phyloP scores from a whole-genome alignment of 2,113 vertebrate species.

The Grammomys dolichurus region DNA sequence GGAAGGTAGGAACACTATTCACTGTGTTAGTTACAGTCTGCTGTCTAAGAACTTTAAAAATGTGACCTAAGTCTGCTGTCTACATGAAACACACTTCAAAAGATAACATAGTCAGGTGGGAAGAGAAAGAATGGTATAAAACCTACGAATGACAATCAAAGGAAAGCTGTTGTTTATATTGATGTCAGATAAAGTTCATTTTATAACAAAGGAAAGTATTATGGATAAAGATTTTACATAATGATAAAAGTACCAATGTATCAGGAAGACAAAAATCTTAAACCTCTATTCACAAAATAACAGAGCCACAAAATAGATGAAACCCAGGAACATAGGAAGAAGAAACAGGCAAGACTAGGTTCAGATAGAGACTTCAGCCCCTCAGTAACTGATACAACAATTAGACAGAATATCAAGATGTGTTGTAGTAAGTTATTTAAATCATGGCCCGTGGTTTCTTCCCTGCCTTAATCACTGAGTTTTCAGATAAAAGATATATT shows the following conservation, averaged over 20 bases:
- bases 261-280: conserved; percentile 6
- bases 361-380: not conserved
- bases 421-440: too few species aligned
- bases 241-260: not conserved
- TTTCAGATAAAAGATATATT: too few species aligned
- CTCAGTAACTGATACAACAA: not conserved
- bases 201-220: conserved; percentile 41
- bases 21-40: not conserved
- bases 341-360: conserved; percentile 4
- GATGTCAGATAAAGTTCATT: conserved; percentile 33
- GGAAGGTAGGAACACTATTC: conserved; percentile 65
- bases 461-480: too few species aligned
- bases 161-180: not conserved
- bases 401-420: not conserved
- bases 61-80: not conserved
- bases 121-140: conserved; percentile 9
- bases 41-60: conserved; percentile 5
- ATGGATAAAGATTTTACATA: not conserved
- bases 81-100: conserved; percentile 13
- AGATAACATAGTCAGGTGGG: not conserved
- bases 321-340: not conserved
- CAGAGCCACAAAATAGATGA: conserved; percentile 1
- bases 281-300: not conserved
- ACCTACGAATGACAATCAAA: not conserved
- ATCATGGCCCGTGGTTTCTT: too few species aligned